Percentiles rank a stretch among this genome's conserved stretches.
These are phyloP conservation scores for Apodemus agrarius DNA, from an alignment of 2,797 vertebrate species.

Conservation along the genomic window DNA sequence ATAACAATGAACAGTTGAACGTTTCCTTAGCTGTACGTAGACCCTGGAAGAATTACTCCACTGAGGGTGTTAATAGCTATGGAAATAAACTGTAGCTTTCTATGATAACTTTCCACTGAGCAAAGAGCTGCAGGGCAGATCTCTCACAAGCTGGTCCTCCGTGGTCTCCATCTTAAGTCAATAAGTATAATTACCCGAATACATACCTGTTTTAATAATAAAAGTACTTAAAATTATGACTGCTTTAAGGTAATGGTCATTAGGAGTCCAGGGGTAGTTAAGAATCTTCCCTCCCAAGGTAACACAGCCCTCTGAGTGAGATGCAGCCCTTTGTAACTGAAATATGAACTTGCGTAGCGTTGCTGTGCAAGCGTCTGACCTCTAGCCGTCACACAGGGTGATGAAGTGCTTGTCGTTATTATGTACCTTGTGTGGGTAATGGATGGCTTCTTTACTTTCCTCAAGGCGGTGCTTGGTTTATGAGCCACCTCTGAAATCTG, in stretches of 20 bases:
- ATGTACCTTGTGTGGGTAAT: constrained; percentile 43
- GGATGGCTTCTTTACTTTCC: constrained; percentile 70
- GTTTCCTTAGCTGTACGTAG: neutral
- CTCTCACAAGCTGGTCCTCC: neutral
- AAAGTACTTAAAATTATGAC: constrained; percentile 22
- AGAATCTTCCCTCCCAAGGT: neutral
- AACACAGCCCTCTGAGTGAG: neutral
- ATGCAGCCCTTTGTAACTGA: neutral
- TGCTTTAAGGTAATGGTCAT: neutral
- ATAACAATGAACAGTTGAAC: neutral
- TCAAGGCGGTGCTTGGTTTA: constrained; percentile 55
- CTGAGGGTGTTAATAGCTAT: neutral
- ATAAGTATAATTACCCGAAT: constrained; percentile 23
- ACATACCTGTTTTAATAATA: neutral
- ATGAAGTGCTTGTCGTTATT: constrained; percentile 64
- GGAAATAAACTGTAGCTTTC: neutral
- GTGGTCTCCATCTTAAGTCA: neutral
- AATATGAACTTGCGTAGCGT: neutral
- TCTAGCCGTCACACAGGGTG: constrained; percentile 53
- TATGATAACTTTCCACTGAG: neutral
- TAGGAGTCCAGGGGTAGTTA: neutral
- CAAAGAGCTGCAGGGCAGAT: constrained; percentile 28
- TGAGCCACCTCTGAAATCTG: constrained; percentile 71
- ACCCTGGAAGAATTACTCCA: constrained; percentile 36
- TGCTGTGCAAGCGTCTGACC: constrained; percentile 55